A percentile compares a stretch with the other conserved stretches of the same genome.
Evolutionary conservation across 2,888 invertebrate genomes (phyloP).

Genomic region (Apeira syringaria): DNA sequence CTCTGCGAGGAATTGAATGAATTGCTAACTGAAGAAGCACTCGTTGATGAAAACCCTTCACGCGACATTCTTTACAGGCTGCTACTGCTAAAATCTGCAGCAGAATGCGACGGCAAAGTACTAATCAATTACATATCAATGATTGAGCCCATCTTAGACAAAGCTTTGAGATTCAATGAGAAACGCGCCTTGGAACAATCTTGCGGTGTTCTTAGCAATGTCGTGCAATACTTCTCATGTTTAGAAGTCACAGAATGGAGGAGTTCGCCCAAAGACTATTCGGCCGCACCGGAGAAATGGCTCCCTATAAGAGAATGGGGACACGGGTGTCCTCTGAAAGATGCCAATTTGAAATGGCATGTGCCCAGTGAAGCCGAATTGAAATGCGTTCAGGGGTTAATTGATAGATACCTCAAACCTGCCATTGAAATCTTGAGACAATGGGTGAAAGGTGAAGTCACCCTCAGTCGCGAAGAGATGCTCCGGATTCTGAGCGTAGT

Average conservation of each 20-base stretch:
- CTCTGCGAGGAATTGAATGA: slow-evolving; percentile 86
- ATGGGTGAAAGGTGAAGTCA: slow-evolving; percentile 77
- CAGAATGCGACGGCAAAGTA: slow-evolving; percentile 86
- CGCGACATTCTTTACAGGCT: slow-evolving; percentile 91
- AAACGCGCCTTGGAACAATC: slow-evolving; percentile 86
- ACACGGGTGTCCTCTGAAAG: slow-evolving; percentile 85
- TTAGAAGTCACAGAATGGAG: slow-evolving; percentile 85
- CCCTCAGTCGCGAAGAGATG: slow-evolving; percentile 86
- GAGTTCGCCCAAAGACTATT: slow-evolving; percentile 84
- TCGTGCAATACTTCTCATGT: slow-evolving; percentile 84
- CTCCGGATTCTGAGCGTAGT: slow-evolving; percentile 87
- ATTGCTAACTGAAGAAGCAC: slow-evolving; percentile 86
- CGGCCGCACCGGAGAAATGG: slow-evolving; percentile 86
- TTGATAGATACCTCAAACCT: slow-evolving; percentile 86
- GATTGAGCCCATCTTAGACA: slow-evolving; percentile 87
- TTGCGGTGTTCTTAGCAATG: slow-evolving; percentile 83
- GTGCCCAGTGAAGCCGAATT: slow-evolving; percentile 89
- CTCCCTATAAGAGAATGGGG: slow-evolving; percentile 94
- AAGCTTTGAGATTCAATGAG: slow-evolving; percentile 87
- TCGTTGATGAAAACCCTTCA: slow-evolving; percentile 90
- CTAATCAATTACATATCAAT: slow-evolving; percentile 86
- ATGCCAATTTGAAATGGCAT: slow-evolving; percentile 90
- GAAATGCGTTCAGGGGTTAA: slow-evolving; percentile 85
- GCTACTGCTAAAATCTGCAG: slow-evolving; percentile 88
- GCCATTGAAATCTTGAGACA: slow-evolving; percentile 84